These are phyloP conservation scores for Megaptera novaeangliae DNA, from an alignment of 2,113 vertebrate species.

Conservation along the genomic window DNA sequence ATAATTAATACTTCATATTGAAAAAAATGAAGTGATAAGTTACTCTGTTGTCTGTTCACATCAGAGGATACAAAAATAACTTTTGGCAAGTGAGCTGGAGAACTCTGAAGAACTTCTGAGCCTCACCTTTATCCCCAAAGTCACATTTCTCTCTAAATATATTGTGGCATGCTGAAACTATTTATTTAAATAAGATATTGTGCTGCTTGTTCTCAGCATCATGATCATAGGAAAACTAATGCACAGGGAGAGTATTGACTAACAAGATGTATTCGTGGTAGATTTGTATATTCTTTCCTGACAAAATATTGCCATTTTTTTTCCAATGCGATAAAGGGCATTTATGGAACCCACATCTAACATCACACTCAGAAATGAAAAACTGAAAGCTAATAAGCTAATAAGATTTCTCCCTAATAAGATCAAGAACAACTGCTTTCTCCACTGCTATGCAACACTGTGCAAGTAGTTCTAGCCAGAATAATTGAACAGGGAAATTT, in stretches of 20 bases:
- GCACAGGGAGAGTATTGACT: neutral
- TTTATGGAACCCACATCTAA: neutral
- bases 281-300: conserved; percentile 22
- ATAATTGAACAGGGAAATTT: neutral
- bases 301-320: neutral
- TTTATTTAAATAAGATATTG: neutral
- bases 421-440: neutral
- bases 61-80: neutral
- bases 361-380: neutral
- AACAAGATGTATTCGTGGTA: neutral
- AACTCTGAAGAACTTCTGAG: neutral
- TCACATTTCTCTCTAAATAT: neutral
- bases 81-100: neutral
- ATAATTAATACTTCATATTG: neutral
- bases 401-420: neutral
- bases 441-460: neutral
- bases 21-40: neutral
- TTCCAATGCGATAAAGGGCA: neutral
- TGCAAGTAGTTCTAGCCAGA: neutral
- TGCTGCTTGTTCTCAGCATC: neutral
- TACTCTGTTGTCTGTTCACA: neutral
- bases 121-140: neutral
- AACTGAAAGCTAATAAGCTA: neutral
- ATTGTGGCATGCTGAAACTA: neutral
- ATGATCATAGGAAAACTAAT: neutral